phyloP scores from a whole-genome alignment of 2,888 invertebrate species.

The Coenonympha glycerion region DNA sequence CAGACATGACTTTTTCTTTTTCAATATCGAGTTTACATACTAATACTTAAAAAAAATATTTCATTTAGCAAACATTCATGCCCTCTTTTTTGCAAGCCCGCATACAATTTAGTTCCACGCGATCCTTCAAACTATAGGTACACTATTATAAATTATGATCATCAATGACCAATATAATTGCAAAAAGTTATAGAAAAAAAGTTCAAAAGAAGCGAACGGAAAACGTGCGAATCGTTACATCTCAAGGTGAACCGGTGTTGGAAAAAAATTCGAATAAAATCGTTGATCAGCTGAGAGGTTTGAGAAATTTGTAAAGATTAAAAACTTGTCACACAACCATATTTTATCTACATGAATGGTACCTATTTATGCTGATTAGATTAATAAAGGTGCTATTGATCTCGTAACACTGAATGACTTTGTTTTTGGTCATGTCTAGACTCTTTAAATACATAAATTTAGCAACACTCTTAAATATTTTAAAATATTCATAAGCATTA shows the following conservation, averaged over 20 bases:
- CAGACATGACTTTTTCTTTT: not conserved
- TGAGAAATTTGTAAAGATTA: constrained; percentile 2
- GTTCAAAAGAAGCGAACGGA: constrained; percentile 43
- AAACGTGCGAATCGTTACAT: constrained; percentile 59
- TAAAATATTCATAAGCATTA: no score
- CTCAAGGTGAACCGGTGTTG: constrained; percentile 55
- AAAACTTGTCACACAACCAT: constrained; percentile 10
- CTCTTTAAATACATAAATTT: not conserved
- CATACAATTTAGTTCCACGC: not conserved
- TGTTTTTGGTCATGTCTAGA: not conserved
- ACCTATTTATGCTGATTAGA: not conserved
- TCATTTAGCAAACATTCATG: constrained; percentile 1
- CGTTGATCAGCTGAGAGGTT: constrained; percentile 28
- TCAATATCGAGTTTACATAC: not conserved
- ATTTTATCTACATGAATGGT: no score
- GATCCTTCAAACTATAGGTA: constrained; percentile 1
- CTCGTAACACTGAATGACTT: not conserved
- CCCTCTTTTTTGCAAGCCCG: constrained; percentile 2
- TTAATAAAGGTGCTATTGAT: constrained; percentile 5
- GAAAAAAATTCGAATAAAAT: constrained; percentile 29
- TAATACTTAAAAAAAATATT: constrained; percentile 1
- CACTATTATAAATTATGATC: constrained; percentile 7
- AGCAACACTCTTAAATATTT: not conserved
- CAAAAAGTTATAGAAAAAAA: constrained; percentile 35
- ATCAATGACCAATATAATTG: constrained; percentile 13